Conservation (phyloP, 1,140 invertebrate genomes). For the Pentalonia nigronervosa region DNA sequence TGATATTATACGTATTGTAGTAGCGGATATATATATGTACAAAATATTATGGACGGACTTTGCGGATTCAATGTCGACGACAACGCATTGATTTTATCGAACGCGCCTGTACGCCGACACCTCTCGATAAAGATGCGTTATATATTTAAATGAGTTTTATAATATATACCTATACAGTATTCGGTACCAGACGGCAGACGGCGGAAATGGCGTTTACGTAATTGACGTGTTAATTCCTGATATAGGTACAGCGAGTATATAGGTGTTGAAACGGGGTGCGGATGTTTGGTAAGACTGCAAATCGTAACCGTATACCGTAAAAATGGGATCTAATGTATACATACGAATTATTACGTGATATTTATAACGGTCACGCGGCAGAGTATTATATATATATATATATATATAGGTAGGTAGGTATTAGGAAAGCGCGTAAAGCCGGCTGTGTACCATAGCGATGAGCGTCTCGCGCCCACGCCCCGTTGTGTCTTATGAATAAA, state of each 20-base stretch:
- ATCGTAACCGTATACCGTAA: background rate
- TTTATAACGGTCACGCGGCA: background rate
- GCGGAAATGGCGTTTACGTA: background rate
- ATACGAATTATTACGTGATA: background rate
- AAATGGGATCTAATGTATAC: background rate
- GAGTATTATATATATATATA: too few relatives aligned
- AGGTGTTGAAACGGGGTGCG: background rate
- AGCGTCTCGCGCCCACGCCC: constrained; percentile 32
- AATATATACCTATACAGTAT: background rate
- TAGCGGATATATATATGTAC: too few relatives aligned
- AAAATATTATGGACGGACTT: too few relatives aligned
- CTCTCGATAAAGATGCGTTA: background rate
- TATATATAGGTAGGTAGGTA: too few relatives aligned
- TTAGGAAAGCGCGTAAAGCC: background rate
- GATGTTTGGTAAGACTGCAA: background rate
- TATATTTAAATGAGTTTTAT: background rate
- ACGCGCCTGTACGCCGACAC: background rate
- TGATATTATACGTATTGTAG: too few relatives aligned
- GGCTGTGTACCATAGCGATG: background rate
- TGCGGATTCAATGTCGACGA: background rate
- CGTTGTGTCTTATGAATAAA: constrained; percentile 54
- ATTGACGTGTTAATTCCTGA: background rate
- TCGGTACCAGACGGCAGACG: background rate
- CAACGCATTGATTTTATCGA: background rate
- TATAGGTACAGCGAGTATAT: background rate